Percentiles rank a stretch among this genome's conserved stretches.
These are phyloP conservation scores for Tyrannus savana DNA, from an alignment of 2,113 vertebrate species.

Conservation along the genomic window DNA sequence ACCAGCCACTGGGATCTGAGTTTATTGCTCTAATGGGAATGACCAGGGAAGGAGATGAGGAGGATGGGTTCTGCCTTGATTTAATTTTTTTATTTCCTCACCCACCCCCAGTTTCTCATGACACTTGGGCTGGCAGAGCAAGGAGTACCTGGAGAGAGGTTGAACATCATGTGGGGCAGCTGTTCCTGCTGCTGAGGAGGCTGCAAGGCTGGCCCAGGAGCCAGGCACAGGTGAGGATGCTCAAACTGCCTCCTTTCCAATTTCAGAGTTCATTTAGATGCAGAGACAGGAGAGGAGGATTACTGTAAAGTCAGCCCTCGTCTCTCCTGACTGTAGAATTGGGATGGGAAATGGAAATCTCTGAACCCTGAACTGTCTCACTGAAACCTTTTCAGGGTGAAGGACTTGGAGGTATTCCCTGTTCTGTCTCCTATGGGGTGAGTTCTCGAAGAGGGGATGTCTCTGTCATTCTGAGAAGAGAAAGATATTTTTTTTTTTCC, in stretches of 20 bases:
- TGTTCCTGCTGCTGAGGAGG: neutral
- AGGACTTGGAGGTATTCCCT: neutral
- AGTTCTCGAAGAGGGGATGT: neutral
- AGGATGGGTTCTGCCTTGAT: neutral
- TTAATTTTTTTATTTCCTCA: neutral
- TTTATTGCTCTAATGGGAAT: neutral
- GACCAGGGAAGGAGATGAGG: neutral
- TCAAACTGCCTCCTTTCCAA: neutral
- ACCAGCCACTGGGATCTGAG: neutral
- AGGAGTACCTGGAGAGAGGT: neutral
- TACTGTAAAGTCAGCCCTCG: neutral
- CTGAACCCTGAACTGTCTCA: neutral
- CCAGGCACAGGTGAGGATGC: neutral
- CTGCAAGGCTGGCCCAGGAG: neutral
- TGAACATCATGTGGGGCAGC: neutral
- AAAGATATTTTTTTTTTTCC: neutral
- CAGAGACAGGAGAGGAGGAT: neutral
- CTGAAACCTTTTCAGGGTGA: neutral
- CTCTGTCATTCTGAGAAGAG: neutral
- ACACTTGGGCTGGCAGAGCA: neutral
- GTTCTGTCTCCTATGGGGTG: neutral
- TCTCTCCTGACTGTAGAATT: neutral
- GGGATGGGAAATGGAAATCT: neutral
- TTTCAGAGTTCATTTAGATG: neutral
- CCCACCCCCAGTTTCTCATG: rapidly evolving